Conservation (phyloP, 2,113 vertebrate species). For the Corythaixoides concolor region DNA sequence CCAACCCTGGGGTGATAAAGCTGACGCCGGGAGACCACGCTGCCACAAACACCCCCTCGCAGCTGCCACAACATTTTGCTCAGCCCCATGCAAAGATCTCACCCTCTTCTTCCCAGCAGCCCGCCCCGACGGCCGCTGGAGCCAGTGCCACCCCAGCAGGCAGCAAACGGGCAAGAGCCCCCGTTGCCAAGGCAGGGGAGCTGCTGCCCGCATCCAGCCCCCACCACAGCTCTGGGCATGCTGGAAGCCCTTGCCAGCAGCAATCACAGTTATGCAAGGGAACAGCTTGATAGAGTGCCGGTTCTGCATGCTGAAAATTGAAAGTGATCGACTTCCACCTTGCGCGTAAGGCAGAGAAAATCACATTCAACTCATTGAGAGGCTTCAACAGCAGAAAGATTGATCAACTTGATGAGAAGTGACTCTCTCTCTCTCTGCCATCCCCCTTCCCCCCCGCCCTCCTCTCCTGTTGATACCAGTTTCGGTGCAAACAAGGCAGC, state of each 20-base stretch:
- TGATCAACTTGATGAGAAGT: slow-evolving; percentile 67
- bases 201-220: background rate
- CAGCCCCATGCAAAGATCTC: background rate
- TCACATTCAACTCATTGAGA: slow-evolving; percentile 68
- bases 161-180: background rate
- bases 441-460: background rate
- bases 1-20: background rate
- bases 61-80: background rate
- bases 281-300: slow-evolving; percentile 43
- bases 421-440: background rate
- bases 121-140: fast-evolving
- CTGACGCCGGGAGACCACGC: fast-evolving
- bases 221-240: background rate
- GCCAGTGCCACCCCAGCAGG: background rate
- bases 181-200: fast-evolving
- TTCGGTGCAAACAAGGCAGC: background rate
- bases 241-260: background rate
- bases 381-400: slow-evolving; percentile 66
- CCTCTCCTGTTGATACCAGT: background rate
- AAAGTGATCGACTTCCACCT: slow-evolving; percentile 69
- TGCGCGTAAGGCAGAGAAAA: slow-evolving; percentile 48
- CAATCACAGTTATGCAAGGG: slow-evolving; percentile 36
- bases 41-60: background rate
- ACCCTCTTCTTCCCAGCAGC: background rate
- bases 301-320: slow-evolving; percentile 61